Base-by-base conservation (phyloP, 2,797 vertebrate species). In the Microchirus variegatus region DNA sequence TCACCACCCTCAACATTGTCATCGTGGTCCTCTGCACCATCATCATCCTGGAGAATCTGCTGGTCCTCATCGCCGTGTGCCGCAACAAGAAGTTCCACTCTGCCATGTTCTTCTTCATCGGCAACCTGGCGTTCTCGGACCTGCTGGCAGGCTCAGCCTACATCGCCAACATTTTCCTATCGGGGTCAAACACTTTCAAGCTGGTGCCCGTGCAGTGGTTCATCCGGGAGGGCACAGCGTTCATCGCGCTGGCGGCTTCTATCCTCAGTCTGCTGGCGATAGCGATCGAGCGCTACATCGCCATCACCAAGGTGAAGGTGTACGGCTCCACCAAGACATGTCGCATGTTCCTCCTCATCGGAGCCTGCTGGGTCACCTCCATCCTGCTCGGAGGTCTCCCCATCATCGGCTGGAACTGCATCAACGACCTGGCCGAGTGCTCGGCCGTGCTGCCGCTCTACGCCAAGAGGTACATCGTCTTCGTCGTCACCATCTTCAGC, bases 41-140 rank as follows among this genome's bases (percentile, higher is more conserved):
- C 89, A 96, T 98, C 56, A 94, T 98, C 57, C 75, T 96, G 78
- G 96, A 98, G 87, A 99, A 99, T 87, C 88, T 98, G 0, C 77
- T 99, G 70, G 96, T 99, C 19, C 93, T 99, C 1, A 65, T 93
- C 0, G 95, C 97, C 0, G 95, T 99, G 1, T 95, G 86, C 59
- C 94, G 96, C 47, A 98, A 98, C 90, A 96, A 96, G 73, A 96
- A 97, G 78, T 96, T 99, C 47, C 97, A 99, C 85, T 93, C 97
- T 0, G 96, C 97, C 82, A 99, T 99, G 97, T 99, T 96, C 85
- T 94, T 98, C 79, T 98, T 99, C 84, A 96, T 99, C 7, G 97
- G 97, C 14, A 99, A 99, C 65, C 47, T 99, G 85, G 97, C 97
- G 0, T 95, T 96, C 60, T 99, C 97, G 0, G 97, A 99, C 69